Evolutionary conservation across 1,140 invertebrate genomes (phyloP).

Genomic region (Parapsyche elsis): DNA sequence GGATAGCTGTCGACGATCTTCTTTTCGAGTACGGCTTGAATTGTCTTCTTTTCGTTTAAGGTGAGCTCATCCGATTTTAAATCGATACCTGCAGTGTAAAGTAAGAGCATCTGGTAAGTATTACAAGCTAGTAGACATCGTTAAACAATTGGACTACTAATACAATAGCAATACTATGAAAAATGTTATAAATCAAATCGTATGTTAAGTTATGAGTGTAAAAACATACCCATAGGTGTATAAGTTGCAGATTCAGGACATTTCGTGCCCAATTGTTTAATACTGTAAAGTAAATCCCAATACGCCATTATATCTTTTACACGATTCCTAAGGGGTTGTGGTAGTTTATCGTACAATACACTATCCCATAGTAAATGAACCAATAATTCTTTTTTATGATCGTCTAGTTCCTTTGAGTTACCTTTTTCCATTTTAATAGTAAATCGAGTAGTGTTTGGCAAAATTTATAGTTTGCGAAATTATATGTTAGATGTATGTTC

Average conservation of each 20-base stretch:
- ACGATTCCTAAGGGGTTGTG: neutral
- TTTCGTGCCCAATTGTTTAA: neutral
- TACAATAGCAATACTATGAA: no score
- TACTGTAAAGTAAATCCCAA: neutral
- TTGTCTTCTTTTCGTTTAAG: slow-evolving; percentile 4
- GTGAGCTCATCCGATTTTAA: neutral
- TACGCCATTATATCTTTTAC: neutral
- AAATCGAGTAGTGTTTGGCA: no score
- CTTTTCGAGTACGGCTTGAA: slow-evolving; percentile 27
- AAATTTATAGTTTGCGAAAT: no score
- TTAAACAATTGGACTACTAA: no score
- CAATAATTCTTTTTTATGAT: slow-evolving; percentile 25
- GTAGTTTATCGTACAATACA: neutral
- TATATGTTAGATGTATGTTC: no score
- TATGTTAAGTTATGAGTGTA: no score
- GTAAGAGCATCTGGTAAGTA: no score
- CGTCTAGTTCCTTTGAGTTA: neutral
- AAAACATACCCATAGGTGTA: slow-evolving; percentile 8
- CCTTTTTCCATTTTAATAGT: neutral
- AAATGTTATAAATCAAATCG: no score
- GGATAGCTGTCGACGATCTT: slow-evolving; percentile 10
- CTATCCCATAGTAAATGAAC: slow-evolving; percentile 21
- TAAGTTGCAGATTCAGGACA: neutral
- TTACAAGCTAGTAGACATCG: no score
- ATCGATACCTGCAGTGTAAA: neutral